Percentiles rank a stretch among this genome's conserved stretches.
These are phyloP conservation scores for Volucella bombylans DNA, from an alignment of 2,888 invertebrate species.

Conservation along the genomic window DNA sequence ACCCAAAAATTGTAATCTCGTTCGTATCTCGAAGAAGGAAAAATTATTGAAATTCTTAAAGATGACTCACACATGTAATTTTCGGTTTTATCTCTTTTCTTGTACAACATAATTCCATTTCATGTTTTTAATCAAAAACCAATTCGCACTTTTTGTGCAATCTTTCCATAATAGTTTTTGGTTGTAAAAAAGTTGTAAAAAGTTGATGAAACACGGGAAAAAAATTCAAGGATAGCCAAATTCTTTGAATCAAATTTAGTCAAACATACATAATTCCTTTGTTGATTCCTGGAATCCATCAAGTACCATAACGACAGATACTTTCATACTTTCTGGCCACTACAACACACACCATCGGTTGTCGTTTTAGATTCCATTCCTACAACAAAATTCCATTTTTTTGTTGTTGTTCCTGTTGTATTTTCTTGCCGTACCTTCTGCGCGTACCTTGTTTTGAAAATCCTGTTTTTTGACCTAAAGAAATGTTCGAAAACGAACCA, in stretches of 20 bases:
- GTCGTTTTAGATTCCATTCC: constrained; percentile 71
- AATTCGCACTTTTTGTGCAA: constrained; percentile 57
- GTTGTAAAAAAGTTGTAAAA: constrained; percentile 38
- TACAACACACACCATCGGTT: constrained; percentile 41
- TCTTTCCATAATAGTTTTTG: constrained; percentile 28
- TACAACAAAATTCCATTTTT: constrained; percentile 62
- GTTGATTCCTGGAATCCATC: constrained; percentile 69
- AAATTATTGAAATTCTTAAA: constrained; percentile 23
- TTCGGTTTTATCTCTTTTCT: constrained; percentile 8
- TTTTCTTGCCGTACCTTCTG: constrained; percentile 24
- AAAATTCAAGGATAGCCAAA: constrained; percentile 67
- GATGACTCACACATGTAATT: constrained; percentile 58
- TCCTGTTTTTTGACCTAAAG: constrained; percentile 74
- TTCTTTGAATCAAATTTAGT: constrained; percentile 71
- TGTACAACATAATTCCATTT: constrained; percentile 27
- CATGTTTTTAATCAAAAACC: background rate
- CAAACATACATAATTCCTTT: constrained; percentile 70
- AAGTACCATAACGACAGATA: constrained; percentile 4
- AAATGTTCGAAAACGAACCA: constrained; percentile 71
- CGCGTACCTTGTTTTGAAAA: constrained; percentile 55
- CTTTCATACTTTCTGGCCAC: constrained; percentile 28
- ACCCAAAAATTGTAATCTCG: constrained; percentile 33
- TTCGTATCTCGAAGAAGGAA: constrained; percentile 33
- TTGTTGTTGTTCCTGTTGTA: constrained; percentile 1
- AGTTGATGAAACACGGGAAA: constrained; percentile 3